These are phyloP conservation scores for Synaphobranchus kaupii DNA, from an alignment of 2,797 vertebrate species.

Conservation along the genomic window DNA sequence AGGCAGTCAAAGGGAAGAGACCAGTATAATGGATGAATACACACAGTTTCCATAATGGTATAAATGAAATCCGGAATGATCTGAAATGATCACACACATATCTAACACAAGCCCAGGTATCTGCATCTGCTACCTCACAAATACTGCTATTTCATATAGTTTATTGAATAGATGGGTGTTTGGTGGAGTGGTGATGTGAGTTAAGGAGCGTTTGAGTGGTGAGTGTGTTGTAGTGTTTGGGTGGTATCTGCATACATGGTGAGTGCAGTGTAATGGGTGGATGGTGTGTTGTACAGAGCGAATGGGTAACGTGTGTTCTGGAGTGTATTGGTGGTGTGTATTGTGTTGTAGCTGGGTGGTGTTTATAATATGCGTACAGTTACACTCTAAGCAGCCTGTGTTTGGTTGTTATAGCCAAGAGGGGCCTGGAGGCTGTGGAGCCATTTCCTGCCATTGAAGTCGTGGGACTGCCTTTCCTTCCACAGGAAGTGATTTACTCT, in stretches of 20 bases:
- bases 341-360: background rate
- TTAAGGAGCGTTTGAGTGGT: background rate
- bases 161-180: background rate
- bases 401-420: background rate
- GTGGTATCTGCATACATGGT: too few species aligned
- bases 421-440: constrained; percentile 16
- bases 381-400: background rate
- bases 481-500: constrained; percentile 59
- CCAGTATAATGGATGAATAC: too few species aligned
- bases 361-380: background rate
- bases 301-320: background rate
- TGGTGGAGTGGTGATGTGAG: background rate
- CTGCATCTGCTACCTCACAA: background rate
- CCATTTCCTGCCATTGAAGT: constrained; percentile 65
- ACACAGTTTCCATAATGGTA: too few species aligned
- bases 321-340: background rate
- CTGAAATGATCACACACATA: background rate
- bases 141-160: background rate
- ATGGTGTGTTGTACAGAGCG: background rate
- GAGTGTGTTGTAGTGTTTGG: background rate
- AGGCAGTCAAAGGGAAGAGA: too few species aligned
- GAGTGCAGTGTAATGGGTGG: background rate
- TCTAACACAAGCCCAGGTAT: background rate
- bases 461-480: constrained; percentile 50
- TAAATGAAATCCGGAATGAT: background rate